Evolutionary conservation across 2,113 vertebrate genomes (phyloP), one percentile per base, ranked within the genome.

Genomic region (Chaetura pelagica): DNA sequence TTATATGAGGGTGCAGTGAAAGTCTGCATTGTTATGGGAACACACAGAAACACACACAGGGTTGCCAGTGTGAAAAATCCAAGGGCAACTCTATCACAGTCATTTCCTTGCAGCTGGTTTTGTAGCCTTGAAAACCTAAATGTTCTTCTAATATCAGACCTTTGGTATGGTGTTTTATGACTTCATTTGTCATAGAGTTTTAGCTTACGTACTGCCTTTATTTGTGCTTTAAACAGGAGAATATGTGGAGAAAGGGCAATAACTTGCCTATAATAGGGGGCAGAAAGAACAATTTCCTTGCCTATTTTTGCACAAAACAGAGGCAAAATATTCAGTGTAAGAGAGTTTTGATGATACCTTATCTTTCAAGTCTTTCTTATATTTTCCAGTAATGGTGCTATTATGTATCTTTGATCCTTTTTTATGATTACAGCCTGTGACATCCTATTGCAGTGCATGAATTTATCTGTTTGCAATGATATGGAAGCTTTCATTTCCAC

Each of bases 161-260:
- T 92, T 11, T 54, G 27, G 18, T 92, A n/a, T 38, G 19, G 34
- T 72, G 58, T 79, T 97, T 87, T 96, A 93, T 94, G 87, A 85
- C 94, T 95, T 94, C 94, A 89, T 97, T 95, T 96, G 87, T 97
- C 97, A 90, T 66, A 26, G 7, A 77, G 44, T 84, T 95, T 87
- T 91, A 66, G 94, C 66, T 84, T 49, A 85, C 79, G 69, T 91
- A 77, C 89, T 92, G 81, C n/a, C 67, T 77, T 87, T 94, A 80
- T 92, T 90, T 95, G 94, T 93, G 88, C 90, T 93, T 94, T 93
- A 92, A 97, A 91, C 73, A 12, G 6, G 86, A 87, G 40, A 35
- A 66, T 46, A 59, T 62, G 52, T 52, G 52, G 71, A 90, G 67
- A 46, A 76, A 89, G 77, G 77, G 69, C 69, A 76, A 94, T 72